Evolutionary conservation across 2,797 vertebrate genomes (phyloP).

Genomic region (Oreonectes daqikongensis): DNA sequence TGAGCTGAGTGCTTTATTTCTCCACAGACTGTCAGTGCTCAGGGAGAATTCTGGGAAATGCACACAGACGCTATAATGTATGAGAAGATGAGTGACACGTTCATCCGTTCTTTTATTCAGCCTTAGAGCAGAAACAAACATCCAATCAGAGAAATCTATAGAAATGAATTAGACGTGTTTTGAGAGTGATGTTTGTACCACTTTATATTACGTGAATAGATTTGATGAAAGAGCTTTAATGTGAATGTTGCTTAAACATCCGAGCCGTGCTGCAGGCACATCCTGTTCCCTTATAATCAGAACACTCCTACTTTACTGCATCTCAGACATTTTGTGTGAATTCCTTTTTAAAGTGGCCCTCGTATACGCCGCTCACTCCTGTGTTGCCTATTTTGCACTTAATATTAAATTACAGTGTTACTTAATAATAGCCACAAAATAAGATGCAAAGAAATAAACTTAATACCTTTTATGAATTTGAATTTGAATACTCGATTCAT

Average conservation of each 20-base stretch:
- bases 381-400: not conserved
- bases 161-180: not conserved
- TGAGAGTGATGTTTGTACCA: not conserved
- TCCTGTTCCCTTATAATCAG: conserved; percentile 67
- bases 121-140: not conserved
- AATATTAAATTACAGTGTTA: not conserved
- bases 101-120: conserved; percentile 31
- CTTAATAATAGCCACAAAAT: not conserved
- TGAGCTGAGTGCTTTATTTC: conserved; percentile 36
- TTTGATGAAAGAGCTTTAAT: conserved; percentile 1
- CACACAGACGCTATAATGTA: not conserved
- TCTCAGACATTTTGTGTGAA: conserved; percentile 61
- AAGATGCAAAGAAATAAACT: too few relatives aligned
- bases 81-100: conserved; percentile 24
- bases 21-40: conserved; percentile 10
- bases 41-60: conserved; percentile 34
- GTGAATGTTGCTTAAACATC: conserved; percentile 39
- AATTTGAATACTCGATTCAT: too few relatives aligned
- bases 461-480: too few relatives aligned
- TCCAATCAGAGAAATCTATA: not conserved
- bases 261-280: conserved; percentile 53
- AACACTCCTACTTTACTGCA: conserved; percentile 26
- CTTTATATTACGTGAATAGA: conserved; percentile 8
- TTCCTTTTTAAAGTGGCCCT: not conserved
- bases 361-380: not conserved